phyloP scores from a whole-genome alignment of 1,140 invertebrate genomes.

The Cydia splendana region DNA sequence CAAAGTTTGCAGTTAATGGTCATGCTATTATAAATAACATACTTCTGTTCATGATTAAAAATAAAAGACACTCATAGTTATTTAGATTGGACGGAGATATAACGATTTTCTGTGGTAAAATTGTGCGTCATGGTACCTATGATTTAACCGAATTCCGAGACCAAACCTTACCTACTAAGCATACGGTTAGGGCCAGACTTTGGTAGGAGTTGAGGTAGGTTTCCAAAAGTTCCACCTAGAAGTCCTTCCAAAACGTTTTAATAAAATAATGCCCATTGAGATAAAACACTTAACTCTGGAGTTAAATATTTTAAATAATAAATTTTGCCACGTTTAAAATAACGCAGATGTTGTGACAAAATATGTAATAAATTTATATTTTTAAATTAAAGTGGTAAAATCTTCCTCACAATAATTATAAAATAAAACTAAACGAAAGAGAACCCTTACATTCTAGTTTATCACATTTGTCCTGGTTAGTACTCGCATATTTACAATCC shows the following conservation, averaged over 20 bases:
- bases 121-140: conserved; percentile 55
- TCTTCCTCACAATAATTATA: conserved; percentile 40
- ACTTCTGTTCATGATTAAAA: conserved; percentile 39
- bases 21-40: conserved; percentile 29
- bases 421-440: conserved; percentile 51
- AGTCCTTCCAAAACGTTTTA: conserved; percentile 43
- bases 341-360: neutral
- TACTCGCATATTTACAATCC: conserved; percentile 67
- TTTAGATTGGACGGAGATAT: conserved; percentile 62
- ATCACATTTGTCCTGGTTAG: conserved; percentile 76
- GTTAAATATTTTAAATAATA: neutral
- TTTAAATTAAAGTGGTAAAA: conserved; percentile 44
- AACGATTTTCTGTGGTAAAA: conserved; percentile 57
- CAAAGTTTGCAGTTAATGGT: conserved; percentile 6
- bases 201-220: conserved; percentile 23
- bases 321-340: neutral
- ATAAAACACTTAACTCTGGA: conserved; percentile 38
- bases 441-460: conserved; percentile 69
- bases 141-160: conserved; percentile 9
- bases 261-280: conserved; percentile 69
- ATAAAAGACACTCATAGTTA: conserved; percentile 42
- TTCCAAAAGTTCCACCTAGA: conserved; percentile 28
- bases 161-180: conserved; percentile 2
- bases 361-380: conserved; percentile 42
- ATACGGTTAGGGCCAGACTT: conserved; percentile 14